A percentile compares a stretch with the other conserved stretches of the same genome.
These are phyloP conservation scores for Capitella teleta DNA, from an alignment of 1,140 invertebrate species.

Conservation along the genomic window DNA sequence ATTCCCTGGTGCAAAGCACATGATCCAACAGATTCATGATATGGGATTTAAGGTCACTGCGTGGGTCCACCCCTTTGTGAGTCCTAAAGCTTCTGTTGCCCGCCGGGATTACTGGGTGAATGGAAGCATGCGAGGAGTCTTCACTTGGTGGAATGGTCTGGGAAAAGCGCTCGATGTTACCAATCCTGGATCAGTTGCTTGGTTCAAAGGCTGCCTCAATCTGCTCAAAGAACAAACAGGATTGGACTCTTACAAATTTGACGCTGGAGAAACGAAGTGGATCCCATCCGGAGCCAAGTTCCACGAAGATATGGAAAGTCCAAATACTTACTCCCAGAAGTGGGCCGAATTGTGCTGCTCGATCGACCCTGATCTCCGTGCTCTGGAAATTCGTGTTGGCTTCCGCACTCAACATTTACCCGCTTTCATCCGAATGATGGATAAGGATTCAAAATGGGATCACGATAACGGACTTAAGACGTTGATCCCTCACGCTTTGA, in stretches of 20 bases:
- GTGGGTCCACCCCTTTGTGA: conserved; percentile 83
- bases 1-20: conserved; percentile 58
- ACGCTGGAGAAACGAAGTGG: conserved; percentile 77
- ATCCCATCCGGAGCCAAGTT: conserved; percentile 52
- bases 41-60: conserved; percentile 60
- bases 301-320: conserved; percentile 4
- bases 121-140: background rate
- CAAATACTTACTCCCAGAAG: conserved; percentile 19
- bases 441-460: conserved; percentile 72
- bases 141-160: conserved; percentile 6
- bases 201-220: conserved; percentile 58
- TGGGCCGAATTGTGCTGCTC: conserved; percentile 36
- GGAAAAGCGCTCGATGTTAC: conserved; percentile 24
- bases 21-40: conserved; percentile 47
- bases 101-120: background rate
- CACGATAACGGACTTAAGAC: conserved; percentile 72
- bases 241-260: conserved; percentile 84
- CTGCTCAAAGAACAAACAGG: conserved; percentile 50
- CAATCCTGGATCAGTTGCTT: conserved; percentile 45
- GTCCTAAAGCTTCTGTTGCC: conserved; percentile 49
- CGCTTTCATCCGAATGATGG: conserved; percentile 73
- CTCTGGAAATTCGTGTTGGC: conserved; percentile 63
- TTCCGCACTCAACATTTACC: conserved; percentile 63
- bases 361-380: conserved; percentile 51
- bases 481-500: conserved; percentile 65